These are phyloP conservation scores for Ceratosolen fusciceps DNA, from an alignment of 1,140 invertebrate genomes.

Conservation along the genomic window DNA sequence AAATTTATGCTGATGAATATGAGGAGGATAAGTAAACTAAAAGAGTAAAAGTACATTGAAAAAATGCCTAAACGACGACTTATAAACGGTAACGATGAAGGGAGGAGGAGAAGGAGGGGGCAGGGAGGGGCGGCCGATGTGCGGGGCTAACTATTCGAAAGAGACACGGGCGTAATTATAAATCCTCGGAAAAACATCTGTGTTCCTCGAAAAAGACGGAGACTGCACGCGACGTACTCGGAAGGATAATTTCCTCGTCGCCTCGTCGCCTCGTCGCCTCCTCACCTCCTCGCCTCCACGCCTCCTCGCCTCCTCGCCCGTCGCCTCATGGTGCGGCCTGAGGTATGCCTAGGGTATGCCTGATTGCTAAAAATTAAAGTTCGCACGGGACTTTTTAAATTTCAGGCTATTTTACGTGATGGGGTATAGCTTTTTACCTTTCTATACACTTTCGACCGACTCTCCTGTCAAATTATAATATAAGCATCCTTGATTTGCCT, in stretches of 20 bases:
- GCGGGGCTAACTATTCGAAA: background rate
- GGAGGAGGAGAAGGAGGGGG: too few relatives aligned
- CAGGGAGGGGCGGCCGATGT: too few relatives aligned
- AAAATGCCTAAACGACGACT: too few relatives aligned
- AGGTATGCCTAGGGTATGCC: background rate
- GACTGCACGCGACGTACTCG: background rate
- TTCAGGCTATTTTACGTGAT: background rate
- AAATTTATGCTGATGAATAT: too few relatives aligned
- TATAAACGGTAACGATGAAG: background rate
- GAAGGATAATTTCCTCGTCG: background rate
- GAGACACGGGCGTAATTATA: background rate
- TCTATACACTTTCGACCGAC: background rate
- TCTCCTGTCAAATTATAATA: background rate
- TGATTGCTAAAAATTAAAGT: background rate
- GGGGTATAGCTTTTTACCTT: background rate
- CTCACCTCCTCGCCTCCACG: background rate
- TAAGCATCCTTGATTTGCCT: background rate
- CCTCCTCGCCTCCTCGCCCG: too few relatives aligned
- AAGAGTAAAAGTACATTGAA: too few relatives aligned
- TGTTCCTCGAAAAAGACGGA: background rate
- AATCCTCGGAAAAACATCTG: background rate
- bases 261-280: background rate
- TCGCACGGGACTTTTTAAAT: background rate
- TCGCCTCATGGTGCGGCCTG: too few relatives aligned
- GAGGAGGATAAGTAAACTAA: too few relatives aligned